These are phyloP conservation scores for Leucophenga montana DNA, from an alignment of 2,888 invertebrate species.

Conservation along the genomic window DNA sequence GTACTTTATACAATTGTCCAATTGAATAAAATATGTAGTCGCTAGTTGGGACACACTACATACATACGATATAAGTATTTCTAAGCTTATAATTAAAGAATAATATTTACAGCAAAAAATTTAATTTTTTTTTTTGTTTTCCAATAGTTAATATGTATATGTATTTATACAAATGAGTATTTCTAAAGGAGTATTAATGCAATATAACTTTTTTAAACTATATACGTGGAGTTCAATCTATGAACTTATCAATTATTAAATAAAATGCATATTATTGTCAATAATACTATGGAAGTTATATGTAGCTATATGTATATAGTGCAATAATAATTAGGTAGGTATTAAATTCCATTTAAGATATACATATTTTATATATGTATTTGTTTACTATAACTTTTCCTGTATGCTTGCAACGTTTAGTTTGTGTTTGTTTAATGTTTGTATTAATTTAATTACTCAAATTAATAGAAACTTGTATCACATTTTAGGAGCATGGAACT, in stretches of 20 bases:
- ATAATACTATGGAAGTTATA: no score
- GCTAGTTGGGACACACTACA: no score
- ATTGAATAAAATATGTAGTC: no score
- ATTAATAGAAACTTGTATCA: constrained; percentile 13
- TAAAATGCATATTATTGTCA: no score
- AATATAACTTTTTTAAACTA: no score
- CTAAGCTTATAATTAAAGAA: background rate
- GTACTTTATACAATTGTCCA: no score
- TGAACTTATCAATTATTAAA: no score
- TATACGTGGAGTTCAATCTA: no score
- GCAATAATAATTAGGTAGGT: no score
- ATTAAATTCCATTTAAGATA: no score
- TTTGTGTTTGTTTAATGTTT: background rate
- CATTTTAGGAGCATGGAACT: background rate
- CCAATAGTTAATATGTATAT: background rate
- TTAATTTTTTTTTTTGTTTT: background rate
- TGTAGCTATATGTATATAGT: no score
- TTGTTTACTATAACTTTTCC: background rate
- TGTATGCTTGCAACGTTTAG: background rate
- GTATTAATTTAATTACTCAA: constrained; percentile 17
- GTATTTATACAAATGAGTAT: constrained; percentile 3
- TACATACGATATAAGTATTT: background rate
- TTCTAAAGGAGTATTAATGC: background rate
- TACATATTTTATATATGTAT: background rate
- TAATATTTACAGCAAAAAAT: background rate